These are phyloP conservation scores for Athalia circularis DNA, from an alignment of 2,888 invertebrate species.

Conservation along the genomic window DNA sequence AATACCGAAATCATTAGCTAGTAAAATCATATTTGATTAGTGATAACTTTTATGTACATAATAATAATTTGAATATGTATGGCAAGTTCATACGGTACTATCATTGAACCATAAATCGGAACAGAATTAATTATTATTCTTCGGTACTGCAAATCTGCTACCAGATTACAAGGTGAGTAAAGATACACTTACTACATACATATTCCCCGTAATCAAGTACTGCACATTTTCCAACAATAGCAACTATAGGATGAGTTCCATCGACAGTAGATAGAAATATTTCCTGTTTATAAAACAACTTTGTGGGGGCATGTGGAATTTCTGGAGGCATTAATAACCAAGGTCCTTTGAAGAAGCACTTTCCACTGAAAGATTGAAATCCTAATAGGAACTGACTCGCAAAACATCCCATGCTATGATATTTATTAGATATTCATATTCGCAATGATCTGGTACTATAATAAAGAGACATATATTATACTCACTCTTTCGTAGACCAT, in stretches of 20 bases:
- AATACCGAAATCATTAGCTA: not conserved
- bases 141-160: not conserved
- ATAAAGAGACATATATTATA: conserved; percentile 56
- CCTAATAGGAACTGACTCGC: not conserved
- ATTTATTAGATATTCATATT: conserved; percentile 1
- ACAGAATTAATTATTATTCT: too few species aligned
- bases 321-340: conserved; percentile 94
- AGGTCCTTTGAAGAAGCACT: conserved; percentile 94
- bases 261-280: conserved; percentile 93
- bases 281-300: conserved; percentile 95
- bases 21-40: not conserved
- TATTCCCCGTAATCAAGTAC: conserved; percentile 94
- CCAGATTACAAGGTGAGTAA: not conserved
- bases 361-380: conserved; percentile 80
- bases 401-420: not conserved
- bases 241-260: conserved; percentile 92
- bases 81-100: not conserved
- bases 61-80: not conserved
- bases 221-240: conserved; percentile 93
- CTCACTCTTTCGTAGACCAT: conserved; percentile 94
- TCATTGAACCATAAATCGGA: not conserved
- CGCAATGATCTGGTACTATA: conserved; percentile 5
- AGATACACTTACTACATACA: conserved; percentile 82
- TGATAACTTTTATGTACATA: not conserved
- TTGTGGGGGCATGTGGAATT: conserved; percentile 86